Evolutionary conservation across 2,113 vertebrate species (phyloP), one percentile per base, ranked within the genome.

Genomic region (Lichenostomus cassidix): DNA sequence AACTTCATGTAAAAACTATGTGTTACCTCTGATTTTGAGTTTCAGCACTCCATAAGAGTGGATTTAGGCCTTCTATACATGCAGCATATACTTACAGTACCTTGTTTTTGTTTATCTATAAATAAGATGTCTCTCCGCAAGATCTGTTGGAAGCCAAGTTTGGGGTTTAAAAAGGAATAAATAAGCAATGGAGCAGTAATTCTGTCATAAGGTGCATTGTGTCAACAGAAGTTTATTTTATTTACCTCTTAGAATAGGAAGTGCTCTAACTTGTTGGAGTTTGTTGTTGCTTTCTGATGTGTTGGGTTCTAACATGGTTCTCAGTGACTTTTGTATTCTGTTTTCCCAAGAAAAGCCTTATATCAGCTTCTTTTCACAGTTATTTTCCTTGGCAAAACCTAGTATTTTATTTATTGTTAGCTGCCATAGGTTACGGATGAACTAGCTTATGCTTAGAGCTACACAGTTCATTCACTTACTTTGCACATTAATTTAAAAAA

Each of bases 171-270:
- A 67, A 70, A 52, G 23, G 55, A 93, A 77, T 64, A 92, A 96
- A 89, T 65, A 94, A 92, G 89, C 70, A 84, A 56, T 56, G 60
- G 60, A 79, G 69, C 53, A 91, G 85, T 83, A 86, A 64, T 80
- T 92, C 52, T 87, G 29, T 68, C 50, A 50, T 71, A 94, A 95
- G 78, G 25, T 92, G 74, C 90, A 69, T 95, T 96, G 69, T 96
- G 90, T 96, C 92, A 91, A 83, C 75, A 79, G 73, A 76, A 77
- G 14, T 80, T 71, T 83, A 77, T 94, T 95, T 94, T 78, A 73
- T 83, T 80, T 89, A 92, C 77, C 44, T 94, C 28, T 91, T 55
- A 44, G 16, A 80, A 15, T 70, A 84, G 67, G 77, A 96, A 92
- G 21, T 89, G 42, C 35, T 83, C 39, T 42, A 46, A 67, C 82